phyloP scores from a whole-genome alignment of 2,113 vertebrate genomes.

The Chionomys nivalis region DNA sequence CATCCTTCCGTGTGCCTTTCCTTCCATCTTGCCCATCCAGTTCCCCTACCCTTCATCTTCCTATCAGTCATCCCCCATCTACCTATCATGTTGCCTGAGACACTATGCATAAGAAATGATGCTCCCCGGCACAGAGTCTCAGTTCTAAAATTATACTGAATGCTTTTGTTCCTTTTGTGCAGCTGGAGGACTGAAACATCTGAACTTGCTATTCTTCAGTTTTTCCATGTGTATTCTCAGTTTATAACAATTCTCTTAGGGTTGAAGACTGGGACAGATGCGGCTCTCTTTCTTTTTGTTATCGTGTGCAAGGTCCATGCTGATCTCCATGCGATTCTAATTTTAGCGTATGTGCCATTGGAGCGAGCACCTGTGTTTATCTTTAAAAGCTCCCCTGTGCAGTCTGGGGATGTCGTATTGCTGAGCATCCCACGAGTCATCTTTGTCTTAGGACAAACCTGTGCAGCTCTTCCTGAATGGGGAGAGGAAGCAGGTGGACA shows the following conservation, averaged over 20 bases:
- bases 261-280: not conserved
- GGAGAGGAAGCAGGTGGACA: not conserved
- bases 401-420: not conserved
- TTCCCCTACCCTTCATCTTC: not conserved
- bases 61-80: not conserved
- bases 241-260: not conserved
- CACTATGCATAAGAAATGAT: not conserved
- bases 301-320: not conserved
- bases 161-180: not conserved
- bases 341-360: not conserved
- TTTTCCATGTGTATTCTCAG: not conserved
- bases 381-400: not conserved
- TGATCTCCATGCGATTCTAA: not conserved
- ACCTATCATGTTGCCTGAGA: not conserved
- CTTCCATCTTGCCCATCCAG: not conserved
- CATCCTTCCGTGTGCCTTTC: not conserved
- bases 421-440: not conserved
- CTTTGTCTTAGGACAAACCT: not conserved
- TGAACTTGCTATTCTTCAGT: conserved; percentile 10
- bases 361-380: not conserved
- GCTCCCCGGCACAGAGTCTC: not conserved
- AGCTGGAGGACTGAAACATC: not conserved
- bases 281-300: not conserved
- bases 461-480: not conserved
- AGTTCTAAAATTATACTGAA: not conserved